Evolutionary conservation across 2,113 vertebrate genomes (phyloP).

Genomic region (Stigmatopora argus): DNA sequence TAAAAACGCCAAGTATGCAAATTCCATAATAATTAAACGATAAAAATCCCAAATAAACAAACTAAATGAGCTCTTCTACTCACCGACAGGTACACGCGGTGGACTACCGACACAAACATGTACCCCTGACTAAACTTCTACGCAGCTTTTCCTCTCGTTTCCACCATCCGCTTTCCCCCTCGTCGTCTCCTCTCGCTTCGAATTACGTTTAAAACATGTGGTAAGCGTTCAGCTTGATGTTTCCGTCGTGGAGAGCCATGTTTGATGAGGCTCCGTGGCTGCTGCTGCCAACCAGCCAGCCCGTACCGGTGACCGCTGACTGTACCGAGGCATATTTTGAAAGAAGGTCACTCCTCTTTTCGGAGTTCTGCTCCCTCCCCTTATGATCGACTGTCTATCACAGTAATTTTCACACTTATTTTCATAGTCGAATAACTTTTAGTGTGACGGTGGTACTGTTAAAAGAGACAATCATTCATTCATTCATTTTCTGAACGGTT

Average conservation of each 20-base stretch:
- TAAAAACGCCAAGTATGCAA: not conserved
- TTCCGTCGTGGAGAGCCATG: slow-evolving; percentile 31
- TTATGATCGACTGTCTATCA: not conserved
- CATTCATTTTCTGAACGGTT: too few species aligned
- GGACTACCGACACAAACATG: slow-evolving; percentile 42
- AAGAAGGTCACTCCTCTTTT: slow-evolving; percentile 3
- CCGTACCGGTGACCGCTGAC: slow-evolving; percentile 1
- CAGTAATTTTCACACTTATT: not conserved
- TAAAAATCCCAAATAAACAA: not conserved
- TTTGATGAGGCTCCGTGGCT: slow-evolving; percentile 12
- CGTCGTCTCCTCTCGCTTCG: not conserved
- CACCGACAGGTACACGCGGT: slow-evolving; percentile 59
- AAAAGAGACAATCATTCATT: too few species aligned
- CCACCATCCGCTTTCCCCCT: not conserved
- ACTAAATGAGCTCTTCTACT: slow-evolving; percentile 27
- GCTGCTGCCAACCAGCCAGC: slow-evolving; percentile 7
- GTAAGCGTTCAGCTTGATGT: slow-evolving; percentile 39
- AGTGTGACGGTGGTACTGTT: too few species aligned
- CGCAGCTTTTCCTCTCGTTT: not conserved
- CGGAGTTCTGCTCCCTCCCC: not conserved
- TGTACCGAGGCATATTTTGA: not conserved
- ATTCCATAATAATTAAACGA: not conserved
- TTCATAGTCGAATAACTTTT: too few species aligned
- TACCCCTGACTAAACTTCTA: slow-evolving; percentile 7
- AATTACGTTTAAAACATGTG: not conserved